These are phyloP conservation scores for Thripadectes ignobilis DNA, from an alignment of 2,797 vertebrate species.

Conservation along the genomic window DNA sequence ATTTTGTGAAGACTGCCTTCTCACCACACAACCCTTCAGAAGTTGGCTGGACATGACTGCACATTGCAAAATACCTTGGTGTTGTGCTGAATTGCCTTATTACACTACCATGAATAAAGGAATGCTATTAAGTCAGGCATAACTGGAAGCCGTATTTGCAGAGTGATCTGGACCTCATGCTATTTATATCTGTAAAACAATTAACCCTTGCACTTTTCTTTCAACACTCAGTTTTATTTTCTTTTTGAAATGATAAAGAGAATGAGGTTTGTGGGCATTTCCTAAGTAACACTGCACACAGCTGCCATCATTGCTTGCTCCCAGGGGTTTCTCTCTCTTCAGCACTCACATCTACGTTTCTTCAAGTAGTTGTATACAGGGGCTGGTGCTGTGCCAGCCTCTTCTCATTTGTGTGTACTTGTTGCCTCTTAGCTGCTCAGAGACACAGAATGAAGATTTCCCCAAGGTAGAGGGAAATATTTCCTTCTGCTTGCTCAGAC, in stretches of 20 bases:
- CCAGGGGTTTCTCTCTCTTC: neutral
- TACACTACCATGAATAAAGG: neutral
- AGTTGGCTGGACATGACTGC: neutral
- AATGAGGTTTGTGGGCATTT: neutral
- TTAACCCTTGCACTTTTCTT: conserved; percentile 17
- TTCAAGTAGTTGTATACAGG: neutral
- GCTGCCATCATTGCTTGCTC: neutral
- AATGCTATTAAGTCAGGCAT: neutral
- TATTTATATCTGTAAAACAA: neutral
- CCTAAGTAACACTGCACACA: neutral
- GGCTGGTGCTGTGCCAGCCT: neutral
- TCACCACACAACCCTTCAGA: neutral
- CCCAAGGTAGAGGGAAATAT: neutral
- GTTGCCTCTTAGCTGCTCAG: neutral
- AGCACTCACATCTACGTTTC: neutral
- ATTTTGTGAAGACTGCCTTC: neutral
- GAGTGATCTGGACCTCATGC: neutral
- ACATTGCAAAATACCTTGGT: neutral
- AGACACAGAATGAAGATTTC: neutral
- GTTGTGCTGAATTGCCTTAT: neutral
- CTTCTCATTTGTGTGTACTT: neutral
- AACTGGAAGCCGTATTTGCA: neutral
- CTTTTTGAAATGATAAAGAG: neutral
- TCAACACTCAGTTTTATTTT: neutral
- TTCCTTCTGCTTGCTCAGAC: neutral